Evolutionary conservation across 2,888 invertebrate genomes (phyloP), one percentile per base, ranked within the genome.

Genomic region (Hydropsyche betteni): DNA sequence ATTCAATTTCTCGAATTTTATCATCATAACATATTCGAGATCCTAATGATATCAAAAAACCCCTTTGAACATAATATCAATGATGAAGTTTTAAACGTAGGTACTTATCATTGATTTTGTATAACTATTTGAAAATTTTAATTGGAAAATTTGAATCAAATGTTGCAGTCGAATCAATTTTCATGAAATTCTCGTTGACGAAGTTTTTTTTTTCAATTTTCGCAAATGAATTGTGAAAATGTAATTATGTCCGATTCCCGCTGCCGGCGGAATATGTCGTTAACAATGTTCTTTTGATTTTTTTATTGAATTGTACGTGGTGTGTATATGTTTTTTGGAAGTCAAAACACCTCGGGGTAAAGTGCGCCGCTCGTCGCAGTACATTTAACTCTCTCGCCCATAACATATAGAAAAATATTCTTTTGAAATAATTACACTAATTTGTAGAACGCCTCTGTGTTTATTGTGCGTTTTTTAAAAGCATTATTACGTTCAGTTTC

Each of bases 401-500:
- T 16, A 55, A 55, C 16, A 14, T 2, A 6, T 55, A n/a, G 8
- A n/a, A 14, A 14, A n/a, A 55, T 16, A 6, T 55, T 55, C 16
- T 55, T 55, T 55, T 55, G 16, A n/a, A 55, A 55, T 55, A 55
- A 14, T 55, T 55, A 16, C 16, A 55, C 55, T 55, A 16, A 55
- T 55, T 55, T 55, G 53, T 53, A 58, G 58, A 58, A 16, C 16
- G 14, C 16, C 16, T 14, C 44, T 16, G 58, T 24, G 58, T 16
- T 58, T 24, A 58, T 58, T 58, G 44, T 58, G 14, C 58, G 58
- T 16, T 16, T 53, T 53, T 53, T 53, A 58, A 14, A 58, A 24
- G 4, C 2, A 58, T 16, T 58, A 8, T 14, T 14, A 24, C 8
- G 34, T 64, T 64, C 4, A 36, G 36, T 36, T 64, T 64, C 64